Conservation (phyloP, 2,113 vertebrate genomes). For the Myrmecobius fasciatus region DNA sequence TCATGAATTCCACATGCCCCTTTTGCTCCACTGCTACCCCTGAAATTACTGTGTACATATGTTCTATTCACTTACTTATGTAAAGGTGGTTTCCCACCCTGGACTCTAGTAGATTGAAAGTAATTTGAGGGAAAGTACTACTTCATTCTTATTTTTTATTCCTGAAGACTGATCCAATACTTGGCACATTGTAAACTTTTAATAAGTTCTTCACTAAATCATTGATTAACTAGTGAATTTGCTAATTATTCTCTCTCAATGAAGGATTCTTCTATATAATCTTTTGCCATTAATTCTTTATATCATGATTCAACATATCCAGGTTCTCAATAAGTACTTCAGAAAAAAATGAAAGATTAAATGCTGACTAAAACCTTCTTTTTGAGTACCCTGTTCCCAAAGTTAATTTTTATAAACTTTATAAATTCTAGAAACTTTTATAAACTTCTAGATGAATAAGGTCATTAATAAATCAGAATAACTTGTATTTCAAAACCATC, state of each 20-base stretch:
- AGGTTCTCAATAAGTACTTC: background rate
- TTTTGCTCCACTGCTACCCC: background rate
- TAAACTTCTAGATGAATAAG: background rate
- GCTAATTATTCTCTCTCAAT: background rate
- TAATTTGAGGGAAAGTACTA: background rate
- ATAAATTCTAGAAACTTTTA: background rate
- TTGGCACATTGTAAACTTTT: background rate
- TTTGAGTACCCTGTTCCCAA: background rate
- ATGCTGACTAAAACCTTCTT: background rate
- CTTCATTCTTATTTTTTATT: background rate
- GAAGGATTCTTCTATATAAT: background rate
- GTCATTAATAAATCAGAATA: background rate
- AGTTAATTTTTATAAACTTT: background rate
- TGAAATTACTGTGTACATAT: background rate
- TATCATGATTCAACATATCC: background rate
- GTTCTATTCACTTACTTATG: background rate
- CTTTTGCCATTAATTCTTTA: background rate
- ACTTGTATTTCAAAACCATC: background rate
- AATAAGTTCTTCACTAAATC: background rate
- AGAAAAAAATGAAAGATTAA: background rate
- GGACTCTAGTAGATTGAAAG: background rate
- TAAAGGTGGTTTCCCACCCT: background rate
- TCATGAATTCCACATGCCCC: background rate
- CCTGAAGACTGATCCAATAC: background rate
- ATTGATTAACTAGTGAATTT: background rate